These are phyloP conservation scores for Anas flavirostris DNA, from an alignment of 2,797 vertebrate species.

Conservation along the genomic window DNA sequence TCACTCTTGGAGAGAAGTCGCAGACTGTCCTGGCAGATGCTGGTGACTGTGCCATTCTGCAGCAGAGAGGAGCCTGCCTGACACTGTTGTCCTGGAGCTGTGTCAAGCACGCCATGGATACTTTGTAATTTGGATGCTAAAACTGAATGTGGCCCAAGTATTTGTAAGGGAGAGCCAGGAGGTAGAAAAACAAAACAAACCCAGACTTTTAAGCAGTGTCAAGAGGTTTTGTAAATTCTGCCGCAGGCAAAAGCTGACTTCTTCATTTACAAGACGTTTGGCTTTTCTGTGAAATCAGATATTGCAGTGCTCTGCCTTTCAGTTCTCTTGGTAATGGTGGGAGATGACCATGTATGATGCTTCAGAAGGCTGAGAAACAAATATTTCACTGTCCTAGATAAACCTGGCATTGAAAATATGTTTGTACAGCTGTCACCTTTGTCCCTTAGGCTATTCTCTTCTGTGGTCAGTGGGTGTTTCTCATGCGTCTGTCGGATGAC, in stretches of 20 bases:
- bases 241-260: neutral
- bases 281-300: neutral
- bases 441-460: conserved; percentile 48
- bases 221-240: conserved; percentile 34
- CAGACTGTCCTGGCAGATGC: neutral
- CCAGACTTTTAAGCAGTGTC: conserved; percentile 9
- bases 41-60: neutral
- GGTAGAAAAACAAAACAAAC: conserved; percentile 32
- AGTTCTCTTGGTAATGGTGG: neutral
- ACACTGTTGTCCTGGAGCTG: conserved; percentile 14
- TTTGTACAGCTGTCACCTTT: conserved; percentile 68
- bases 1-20: neutral
- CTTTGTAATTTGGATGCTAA: conserved; percentile 75
- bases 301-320: neutral
- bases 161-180: conserved; percentile 40
- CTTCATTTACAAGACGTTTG: neutral
- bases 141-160: conserved; percentile 56
- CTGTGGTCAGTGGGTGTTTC: conserved; percentile 55
- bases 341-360: neutral
- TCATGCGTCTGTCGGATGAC: conserved; percentile 8
- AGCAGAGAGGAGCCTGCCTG: neutral
- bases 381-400: neutral
- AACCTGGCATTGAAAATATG: conserved; percentile 43
- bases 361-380: neutral
- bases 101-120: conserved; percentile 34